phyloP scores from a whole-genome alignment of 2,797 vertebrate species.

The Columba guinea region DNA sequence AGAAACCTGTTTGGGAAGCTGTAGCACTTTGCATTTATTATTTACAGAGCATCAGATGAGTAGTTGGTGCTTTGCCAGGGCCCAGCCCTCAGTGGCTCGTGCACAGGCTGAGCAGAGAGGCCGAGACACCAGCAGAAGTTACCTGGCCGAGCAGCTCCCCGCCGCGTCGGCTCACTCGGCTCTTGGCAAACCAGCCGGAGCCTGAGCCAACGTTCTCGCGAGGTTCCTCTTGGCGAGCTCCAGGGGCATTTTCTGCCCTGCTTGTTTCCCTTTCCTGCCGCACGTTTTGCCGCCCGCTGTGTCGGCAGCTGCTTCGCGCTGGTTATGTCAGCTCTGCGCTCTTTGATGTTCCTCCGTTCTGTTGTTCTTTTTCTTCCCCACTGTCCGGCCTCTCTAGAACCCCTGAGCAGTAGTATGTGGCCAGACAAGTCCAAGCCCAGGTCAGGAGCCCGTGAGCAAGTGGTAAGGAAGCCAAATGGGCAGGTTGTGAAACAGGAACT shows the following conservation, averaged over 20 bases:
- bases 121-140: background rate
- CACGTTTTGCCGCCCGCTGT: rapidly evolving
- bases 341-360: background rate
- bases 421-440: background rate
- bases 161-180: background rate
- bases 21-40: slow-evolving; percentile 1
- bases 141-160: background rate
- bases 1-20: slow-evolving; percentile 27
- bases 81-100: background rate
- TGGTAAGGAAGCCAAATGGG: slow-evolving; percentile 43
- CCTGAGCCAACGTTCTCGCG: background rate
- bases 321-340: background rate
- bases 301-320: background rate
- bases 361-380: background rate
- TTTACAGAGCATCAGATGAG: background rate
- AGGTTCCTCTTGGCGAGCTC: background rate
- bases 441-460: slow-evolving; percentile 47
- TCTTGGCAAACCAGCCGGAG: background rate
- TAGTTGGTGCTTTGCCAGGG: background rate
- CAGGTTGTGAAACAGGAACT: slow-evolving; percentile 30
- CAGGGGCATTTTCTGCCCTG: background rate
- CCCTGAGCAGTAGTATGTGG: background rate
- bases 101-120: background rate
- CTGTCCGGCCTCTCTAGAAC: background rate
- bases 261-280: background rate